Percentiles rank a stretch among this genome's conserved stretches.
phyloP scores from a whole-genome alignment of 2,113 vertebrate genomes.

The Coptodon bakossiorum region DNA sequence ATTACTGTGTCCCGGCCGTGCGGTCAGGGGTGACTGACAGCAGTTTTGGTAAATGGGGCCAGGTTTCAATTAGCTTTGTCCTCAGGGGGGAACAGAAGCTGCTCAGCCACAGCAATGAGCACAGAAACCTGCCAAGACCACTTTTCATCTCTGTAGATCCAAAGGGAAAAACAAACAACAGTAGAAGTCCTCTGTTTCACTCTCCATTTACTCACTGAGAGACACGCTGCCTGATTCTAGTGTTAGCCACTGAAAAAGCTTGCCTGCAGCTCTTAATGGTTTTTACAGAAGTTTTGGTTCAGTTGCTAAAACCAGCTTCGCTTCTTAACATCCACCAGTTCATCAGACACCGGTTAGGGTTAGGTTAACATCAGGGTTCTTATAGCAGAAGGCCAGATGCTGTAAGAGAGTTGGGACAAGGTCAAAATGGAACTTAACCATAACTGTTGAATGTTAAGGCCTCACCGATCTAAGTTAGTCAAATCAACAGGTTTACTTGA shows the following conservation, averaged over 20 bases:
- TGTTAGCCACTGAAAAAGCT: not conserved
- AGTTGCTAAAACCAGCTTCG: not conserved
- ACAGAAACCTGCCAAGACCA: slow-evolving; percentile 4
- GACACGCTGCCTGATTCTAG: not conserved
- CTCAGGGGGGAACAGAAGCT: not conserved
- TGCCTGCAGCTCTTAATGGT: not conserved
- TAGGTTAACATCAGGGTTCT: not conserved
- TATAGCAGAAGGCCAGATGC: not conserved
- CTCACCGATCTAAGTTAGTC: not conserved
- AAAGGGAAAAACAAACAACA: not conserved
- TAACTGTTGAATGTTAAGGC: not conserved
- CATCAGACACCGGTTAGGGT: not conserved
- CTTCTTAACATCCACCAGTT: not conserved
- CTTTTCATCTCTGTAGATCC: not conserved
- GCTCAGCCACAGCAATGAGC: not conserved
- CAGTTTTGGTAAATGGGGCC: not conserved
- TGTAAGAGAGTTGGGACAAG: not conserved
- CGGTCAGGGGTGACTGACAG: slow-evolving; percentile 11
- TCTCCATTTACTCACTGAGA: not conserved
- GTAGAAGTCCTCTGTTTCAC: not conserved
- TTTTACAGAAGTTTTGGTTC: not conserved
- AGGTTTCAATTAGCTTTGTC: slow-evolving; percentile 29
- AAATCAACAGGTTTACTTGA: not conserved
- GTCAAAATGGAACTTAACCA: not conserved
- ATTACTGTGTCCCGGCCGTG: not conserved